phyloP scores from a whole-genome alignment of 1,140 invertebrate species.

The Rhagoletis zephyria region DNA sequence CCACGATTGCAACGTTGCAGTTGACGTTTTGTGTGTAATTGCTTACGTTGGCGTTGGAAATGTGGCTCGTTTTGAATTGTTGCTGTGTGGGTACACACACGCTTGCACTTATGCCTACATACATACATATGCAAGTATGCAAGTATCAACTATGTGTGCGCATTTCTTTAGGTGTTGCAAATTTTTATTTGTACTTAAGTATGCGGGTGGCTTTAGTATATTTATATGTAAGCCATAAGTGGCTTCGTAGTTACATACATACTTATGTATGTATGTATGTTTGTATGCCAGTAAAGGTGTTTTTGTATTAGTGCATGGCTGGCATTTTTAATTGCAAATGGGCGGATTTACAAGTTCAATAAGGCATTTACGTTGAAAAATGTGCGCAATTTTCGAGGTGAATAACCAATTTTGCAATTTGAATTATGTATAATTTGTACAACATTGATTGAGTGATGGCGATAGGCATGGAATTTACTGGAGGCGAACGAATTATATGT shows the following conservation, averaged over 20 bases:
- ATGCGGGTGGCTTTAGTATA: constrained; percentile 2
- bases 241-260: not conserved
- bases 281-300: not conserved
- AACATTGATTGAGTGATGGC: not conserved
- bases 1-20: constrained; percentile 41
- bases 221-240: constrained; percentile 54
- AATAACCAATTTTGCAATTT: constrained; percentile 49
- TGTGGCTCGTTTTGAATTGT: constrained; percentile 57
- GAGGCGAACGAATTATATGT: not conserved
- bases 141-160: too few relatives aligned
- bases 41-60: constrained; percentile 39
- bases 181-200: too few relatives aligned
- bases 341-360: constrained; percentile 40
- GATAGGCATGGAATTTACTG: constrained; percentile 6
- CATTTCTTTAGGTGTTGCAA: too few relatives aligned
- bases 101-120: not conserved
- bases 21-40: constrained; percentile 37
- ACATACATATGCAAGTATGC: not conserved
- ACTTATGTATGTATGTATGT: not conserved
- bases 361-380: constrained; percentile 50
- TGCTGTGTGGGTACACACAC: constrained; percentile 57
- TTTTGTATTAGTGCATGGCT: not conserved
- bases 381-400: constrained; percentile 45
- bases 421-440: not conserved
- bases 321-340: constrained; percentile 40